These are phyloP conservation scores for Hybos culiciformis DNA, from an alignment of 2,888 invertebrate species.

Conservation along the genomic window DNA sequence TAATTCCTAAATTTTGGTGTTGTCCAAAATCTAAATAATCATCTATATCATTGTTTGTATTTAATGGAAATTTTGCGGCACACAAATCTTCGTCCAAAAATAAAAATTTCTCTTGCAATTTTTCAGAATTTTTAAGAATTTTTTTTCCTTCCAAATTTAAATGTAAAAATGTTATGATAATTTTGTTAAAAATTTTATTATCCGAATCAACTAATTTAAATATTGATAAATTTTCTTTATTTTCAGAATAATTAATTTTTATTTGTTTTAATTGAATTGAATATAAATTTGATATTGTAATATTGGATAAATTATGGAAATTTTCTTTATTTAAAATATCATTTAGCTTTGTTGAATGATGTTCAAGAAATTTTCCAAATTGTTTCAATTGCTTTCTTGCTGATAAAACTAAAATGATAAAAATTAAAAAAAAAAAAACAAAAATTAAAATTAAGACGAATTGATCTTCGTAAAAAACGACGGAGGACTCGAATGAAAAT, in stretches of 20 bases:
- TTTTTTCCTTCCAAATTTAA: conserved; percentile 62
- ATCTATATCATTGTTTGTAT: conserved; percentile 11
- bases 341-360: conserved; percentile 23
- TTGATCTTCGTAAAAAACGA: too few relatives aligned
- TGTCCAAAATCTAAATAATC: background rate
- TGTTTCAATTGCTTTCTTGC: conserved; percentile 29
- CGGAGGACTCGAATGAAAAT: too few relatives aligned
- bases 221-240: conserved; percentile 47
- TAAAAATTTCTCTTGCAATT: conserved; percentile 39
- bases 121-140: conserved; percentile 51
- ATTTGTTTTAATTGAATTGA: conserved; percentile 15
- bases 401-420: background rate
- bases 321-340: conserved; percentile 4
- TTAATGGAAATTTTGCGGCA: too few relatives aligned
- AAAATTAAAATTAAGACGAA: too few relatives aligned
- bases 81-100: conserved; percentile 25
- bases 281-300: conserved; percentile 7
- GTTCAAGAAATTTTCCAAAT: conserved; percentile 27
- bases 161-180: conserved; percentile 64
- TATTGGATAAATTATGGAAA: conserved; percentile 9
- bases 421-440: too few relatives aligned
- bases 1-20: background rate
- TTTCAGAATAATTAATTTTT: conserved; percentile 18
- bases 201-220: conserved; percentile 66
- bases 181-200: conserved; percentile 64